phyloP scores from a whole-genome alignment of 2,797 vertebrate genomes.

The Lerista edwardsae region DNA sequence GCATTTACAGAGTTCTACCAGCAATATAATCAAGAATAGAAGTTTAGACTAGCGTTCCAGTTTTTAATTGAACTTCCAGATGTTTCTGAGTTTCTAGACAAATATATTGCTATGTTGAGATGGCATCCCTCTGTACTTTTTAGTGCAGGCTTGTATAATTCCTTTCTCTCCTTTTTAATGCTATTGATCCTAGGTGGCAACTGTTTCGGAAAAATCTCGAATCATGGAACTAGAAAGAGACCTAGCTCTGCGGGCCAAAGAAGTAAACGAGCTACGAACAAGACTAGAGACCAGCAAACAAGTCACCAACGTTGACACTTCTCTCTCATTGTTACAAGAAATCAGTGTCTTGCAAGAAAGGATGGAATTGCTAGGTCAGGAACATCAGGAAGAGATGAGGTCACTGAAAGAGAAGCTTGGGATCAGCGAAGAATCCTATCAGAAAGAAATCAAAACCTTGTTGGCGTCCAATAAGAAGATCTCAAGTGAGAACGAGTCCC shows the following conservation, averaged over 20 bases:
- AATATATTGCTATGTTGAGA: background rate
- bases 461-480: constrained; percentile 81
- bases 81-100: background rate
- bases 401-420: constrained; percentile 82
- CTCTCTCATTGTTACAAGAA: constrained; percentile 87
- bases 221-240: constrained; percentile 97
- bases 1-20: background rate
- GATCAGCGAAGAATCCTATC: constrained; percentile 78
- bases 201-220: constrained; percentile 95
- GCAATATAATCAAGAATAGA: background rate
- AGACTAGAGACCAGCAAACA: constrained; percentile 84
- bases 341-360: constrained; percentile 87
- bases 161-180: constrained; percentile 49
- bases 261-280: constrained; percentile 87
- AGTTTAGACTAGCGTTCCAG: background rate
- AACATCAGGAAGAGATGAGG: constrained; percentile 80
- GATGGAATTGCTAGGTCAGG: constrained; percentile 77
- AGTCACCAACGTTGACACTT: constrained; percentile 75
- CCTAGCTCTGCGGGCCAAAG: constrained; percentile 84
- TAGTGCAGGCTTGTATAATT: background rate
- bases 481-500: constrained; percentile 86
- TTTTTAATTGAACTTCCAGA: background rate
- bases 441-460: constrained; percentile 81
- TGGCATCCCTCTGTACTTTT: background rate
- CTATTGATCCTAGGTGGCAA: constrained; percentile 86